Conservation (phyloP, 2,113 vertebrate species). For the Cryptomyrus ogoouensis region DNA sequence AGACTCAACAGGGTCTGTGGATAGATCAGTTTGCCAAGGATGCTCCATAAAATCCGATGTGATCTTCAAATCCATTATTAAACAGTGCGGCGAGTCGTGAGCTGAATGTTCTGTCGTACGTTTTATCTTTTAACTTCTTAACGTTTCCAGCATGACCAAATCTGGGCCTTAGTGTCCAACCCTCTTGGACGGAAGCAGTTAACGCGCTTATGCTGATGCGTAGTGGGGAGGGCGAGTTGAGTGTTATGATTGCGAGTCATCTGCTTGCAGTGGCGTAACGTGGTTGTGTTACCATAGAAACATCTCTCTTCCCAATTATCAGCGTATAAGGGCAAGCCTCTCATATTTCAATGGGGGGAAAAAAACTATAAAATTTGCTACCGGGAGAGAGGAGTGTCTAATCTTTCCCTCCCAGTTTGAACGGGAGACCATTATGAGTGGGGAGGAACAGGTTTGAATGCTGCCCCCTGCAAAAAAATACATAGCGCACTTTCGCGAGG, state of each 20-base stretch:
- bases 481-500: not conserved
- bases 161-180: not conserved
- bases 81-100: not conserved
- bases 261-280: not conserved
- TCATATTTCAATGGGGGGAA: not conserved
- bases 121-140: not conserved
- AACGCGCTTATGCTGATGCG: not conserved
- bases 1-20: not conserved
- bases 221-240: no score
- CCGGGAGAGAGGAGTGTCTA: not conserved
- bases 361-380: not conserved
- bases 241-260: constrained; percentile 8
- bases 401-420: not conserved
- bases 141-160: not conserved
- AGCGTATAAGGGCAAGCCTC: not conserved
- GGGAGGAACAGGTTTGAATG: not conserved
- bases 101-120: not conserved
- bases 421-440: not conserved
- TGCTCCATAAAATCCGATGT: not conserved
- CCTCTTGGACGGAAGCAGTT: not conserved
- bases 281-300: constrained; percentile 18
- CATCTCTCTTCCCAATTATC: not conserved
- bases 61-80: constrained; percentile 10
- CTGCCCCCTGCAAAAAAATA: not conserved
- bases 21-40: not conserved